Evolutionary conservation across 1,140 invertebrate species (phyloP), one percentile per base, ranked within the genome.

Genomic region (Drosophila kanapiae): DNA sequence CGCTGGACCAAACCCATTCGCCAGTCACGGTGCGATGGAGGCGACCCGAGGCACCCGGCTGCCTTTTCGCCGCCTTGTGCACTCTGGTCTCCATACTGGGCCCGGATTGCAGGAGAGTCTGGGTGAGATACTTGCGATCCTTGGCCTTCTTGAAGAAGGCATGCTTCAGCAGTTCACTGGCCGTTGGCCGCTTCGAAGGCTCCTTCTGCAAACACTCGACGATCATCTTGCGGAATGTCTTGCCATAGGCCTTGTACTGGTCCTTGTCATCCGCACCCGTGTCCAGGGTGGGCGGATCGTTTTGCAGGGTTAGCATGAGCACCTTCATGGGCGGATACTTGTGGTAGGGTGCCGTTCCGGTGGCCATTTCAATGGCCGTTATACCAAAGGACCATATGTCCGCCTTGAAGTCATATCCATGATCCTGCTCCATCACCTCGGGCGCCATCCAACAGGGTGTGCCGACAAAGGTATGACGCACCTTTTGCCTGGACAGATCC

Each of bases 381-480:
- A 99, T 99, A 31, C 99, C 99, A 93, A 99, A 97, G 31, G 98
- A 99, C 99, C 99, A 99, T 75, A 99, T 99, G 91, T 99, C 99
- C n/a, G 99, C 99, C 94, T 99, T 99, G 93, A 98, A 99, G 93
- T 99, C 98, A 92, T 99, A 99, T 0, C 99, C 99, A 92, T 98
- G 98, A 91, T 99, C 98, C 96, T 99, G 98, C 94, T 99, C 98
- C 98, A 99, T 99, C 68, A 99, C 98, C 95, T 99, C 99, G 11
- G 99, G 99, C n/a, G 99, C 99, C 99, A 99, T 99, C 98, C 98
- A 99, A 93, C 99, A 99, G 0, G 99, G 98, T 7, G 98, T 99
- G 8, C 98, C 98, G 6, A 99, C 98, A 94, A 99, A 99, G 0
- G 98, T 99, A 87, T 99, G 98, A 23, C 98, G 94, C 5, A 98